These are phyloP conservation scores for Mactra quadrangularis DNA, from an alignment of 1,140 invertebrate genomes.

Conservation along the genomic window DNA sequence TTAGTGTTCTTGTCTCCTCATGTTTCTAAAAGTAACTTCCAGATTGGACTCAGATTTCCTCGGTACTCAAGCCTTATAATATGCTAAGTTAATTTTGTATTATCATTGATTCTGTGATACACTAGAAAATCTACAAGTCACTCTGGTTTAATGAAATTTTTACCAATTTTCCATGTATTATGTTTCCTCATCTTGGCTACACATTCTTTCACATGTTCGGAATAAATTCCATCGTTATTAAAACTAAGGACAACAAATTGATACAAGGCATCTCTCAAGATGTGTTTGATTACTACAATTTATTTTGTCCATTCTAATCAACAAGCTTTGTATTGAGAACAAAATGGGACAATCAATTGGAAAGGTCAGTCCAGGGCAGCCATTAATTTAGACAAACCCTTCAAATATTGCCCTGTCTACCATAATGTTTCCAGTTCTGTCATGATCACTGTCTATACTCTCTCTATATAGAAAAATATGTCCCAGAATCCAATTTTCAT, in stretches of 20 bases:
- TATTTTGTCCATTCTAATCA: conserved; percentile 57
- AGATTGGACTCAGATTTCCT: neutral
- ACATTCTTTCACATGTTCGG: conserved; percentile 33
- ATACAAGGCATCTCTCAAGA: conserved; percentile 49
- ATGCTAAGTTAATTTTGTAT: conserved; percentile 44
- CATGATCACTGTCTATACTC: neutral
- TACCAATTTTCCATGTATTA: conserved; percentile 38
- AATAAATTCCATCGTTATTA: conserved; percentile 46
- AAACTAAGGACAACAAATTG: conserved; percentile 56
- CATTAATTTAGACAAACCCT: conserved; percentile 45
- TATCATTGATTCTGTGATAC: conserved; percentile 39
- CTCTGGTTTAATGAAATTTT: conserved; percentile 57
- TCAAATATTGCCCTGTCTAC: conserved; percentile 27
- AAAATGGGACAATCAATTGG: conserved; percentile 21
- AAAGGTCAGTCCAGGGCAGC: conserved; percentile 16
- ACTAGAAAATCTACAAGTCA: conserved; percentile 47
- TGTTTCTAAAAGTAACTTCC: too few relatives aligned
- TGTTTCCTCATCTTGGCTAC: conserved; percentile 5
- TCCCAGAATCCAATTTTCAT: neutral
- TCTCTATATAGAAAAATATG: neutral
- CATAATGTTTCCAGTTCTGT: conserved; percentile 23
- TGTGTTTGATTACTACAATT: conserved; percentile 46
- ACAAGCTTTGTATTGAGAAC: conserved; percentile 19
- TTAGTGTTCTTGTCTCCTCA: too few relatives aligned
- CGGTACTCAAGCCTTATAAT: neutral